Base-by-base conservation (phyloP, 2,113 vertebrate species). In the Hydrochoerus hydrochaeris region DNA sequence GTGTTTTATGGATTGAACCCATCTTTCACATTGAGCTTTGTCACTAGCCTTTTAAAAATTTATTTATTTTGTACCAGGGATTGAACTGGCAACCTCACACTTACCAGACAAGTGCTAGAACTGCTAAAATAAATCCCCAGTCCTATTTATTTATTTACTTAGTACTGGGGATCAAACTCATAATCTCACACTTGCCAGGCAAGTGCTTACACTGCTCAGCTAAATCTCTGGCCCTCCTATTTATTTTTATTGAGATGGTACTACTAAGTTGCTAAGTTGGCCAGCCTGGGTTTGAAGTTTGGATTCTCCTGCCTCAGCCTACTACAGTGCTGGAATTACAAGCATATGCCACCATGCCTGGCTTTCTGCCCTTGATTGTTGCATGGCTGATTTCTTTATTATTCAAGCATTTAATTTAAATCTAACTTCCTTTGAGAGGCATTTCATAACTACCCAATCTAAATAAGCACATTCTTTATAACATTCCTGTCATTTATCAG, bases 391-490 rank as follows among this genome's bases (percentile, higher is more conserved):
- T 85, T 95, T 89, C n/a, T 52, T 52, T 52, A 60, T 26, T 60
- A 78, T 62, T 95, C 38, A 58, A 71, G 32, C 0, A 19, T 24
- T 57, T 77, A 62, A 82, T n/a, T 89, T 94, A 94, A 86, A 90
- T 38, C 49, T 49, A 78, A 83, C n/a, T 65, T 52, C 49, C 49
- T 52, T 20, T 49, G 87, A 62, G 17, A 63, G 54, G 22, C 4
- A n/a, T 54, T 88, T 28, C 22, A 13, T 73, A 46, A 88, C 30
- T 38, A 75, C 30, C 30, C 54, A 8, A 46, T 52, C 30, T 13
- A 95, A 84, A 89, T 57, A 67, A 89, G 44, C 38, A 87, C 22
- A 24, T 92, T 91, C 69, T 75, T 65, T 85, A 67, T 67, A 35
- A 80, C 16, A 63, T 85, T 26, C 22, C 7, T 58, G 49, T 91